phyloP scores from a whole-genome alignment of 2,797 vertebrate species.

The Anguilla obscura region DNA sequence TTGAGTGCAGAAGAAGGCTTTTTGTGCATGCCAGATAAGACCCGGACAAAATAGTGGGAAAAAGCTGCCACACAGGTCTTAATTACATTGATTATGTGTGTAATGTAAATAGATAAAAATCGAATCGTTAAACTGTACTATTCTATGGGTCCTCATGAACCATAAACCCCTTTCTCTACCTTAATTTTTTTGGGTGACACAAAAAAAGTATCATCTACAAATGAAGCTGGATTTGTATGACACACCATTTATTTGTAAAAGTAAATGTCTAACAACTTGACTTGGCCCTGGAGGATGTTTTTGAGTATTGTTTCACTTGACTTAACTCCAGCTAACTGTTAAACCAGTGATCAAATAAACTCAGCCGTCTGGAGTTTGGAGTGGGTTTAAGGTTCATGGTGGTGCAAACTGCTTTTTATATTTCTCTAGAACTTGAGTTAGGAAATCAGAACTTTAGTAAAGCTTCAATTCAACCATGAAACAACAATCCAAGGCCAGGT shows the following conservation, averaged over 20 bases:
- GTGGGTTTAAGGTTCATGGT: conserved; percentile 56
- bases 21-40: background rate
- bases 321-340: background rate
- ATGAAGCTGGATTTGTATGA: too few relatives aligned
- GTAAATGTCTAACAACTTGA: background rate
- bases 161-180: background rate
- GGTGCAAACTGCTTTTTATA: conserved; percentile 16
- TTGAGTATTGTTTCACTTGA: background rate
- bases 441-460: conserved; percentile 33
- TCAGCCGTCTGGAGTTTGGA: background rate
- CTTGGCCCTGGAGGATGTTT: background rate
- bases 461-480: background rate
- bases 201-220: background rate
- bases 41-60: background rate
- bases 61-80: background rate
- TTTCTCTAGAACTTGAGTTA: conserved; percentile 20
- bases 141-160: background rate
- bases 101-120: background rate
- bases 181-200: background rate
- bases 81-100: background rate
- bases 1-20: background rate
- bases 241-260: too few relatives aligned
- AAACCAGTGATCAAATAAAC: background rate
- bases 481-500: conserved; percentile 32
- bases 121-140: background rate